These are phyloP conservation scores for Zaprionus davidi DNA, from an alignment of 1,140 invertebrate species.

Conservation along the genomic window DNA sequence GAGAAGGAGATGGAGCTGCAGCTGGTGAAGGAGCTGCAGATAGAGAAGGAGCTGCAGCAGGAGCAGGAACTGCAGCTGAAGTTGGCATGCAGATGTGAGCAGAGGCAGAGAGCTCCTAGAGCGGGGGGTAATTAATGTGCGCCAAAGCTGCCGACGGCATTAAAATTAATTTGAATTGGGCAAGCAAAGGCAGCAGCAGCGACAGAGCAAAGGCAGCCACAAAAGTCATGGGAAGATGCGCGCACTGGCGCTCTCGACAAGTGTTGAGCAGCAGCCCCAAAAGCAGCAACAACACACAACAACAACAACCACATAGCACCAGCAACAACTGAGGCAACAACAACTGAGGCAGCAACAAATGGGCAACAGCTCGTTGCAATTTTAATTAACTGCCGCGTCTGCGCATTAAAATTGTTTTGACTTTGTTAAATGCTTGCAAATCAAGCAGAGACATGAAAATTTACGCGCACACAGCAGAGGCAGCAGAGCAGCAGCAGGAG, in stretches of 20 bases:
- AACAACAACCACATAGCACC: slow-evolving; percentile 7
- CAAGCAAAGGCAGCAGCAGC: slow-evolving; percentile 22
- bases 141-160: slow-evolving; percentile 56
- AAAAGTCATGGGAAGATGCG: slow-evolving; percentile 22
- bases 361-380: slow-evolving; percentile 74
- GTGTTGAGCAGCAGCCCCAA: slow-evolving; percentile 30
- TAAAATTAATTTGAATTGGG: slow-evolving; percentile 67
- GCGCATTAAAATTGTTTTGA: slow-evolving; percentile 83
- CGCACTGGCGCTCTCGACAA: slow-evolving; percentile 40
- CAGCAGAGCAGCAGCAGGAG: slow-evolving; percentile 22
- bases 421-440: slow-evolving; percentile 83
- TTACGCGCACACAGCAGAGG: slow-evolving; percentile 59
- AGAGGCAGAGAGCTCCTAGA: slow-evolving; percentile 11
- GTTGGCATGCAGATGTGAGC: not conserved
- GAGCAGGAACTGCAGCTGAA: not conserved
- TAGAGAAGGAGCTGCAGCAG: no score
- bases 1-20: no score
- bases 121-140: slow-evolving; percentile 58
- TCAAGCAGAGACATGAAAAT: slow-evolving; percentile 80
- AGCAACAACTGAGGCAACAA: slow-evolving; percentile 37
- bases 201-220: not conserved
- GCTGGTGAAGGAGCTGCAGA: no score
- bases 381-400: slow-evolving; percentile 80
- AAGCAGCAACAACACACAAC: slow-evolving; percentile 6
- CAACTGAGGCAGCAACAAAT: slow-evolving; percentile 37